Conservation (phyloP, 1,140 invertebrate genomes). For the Caenorhabditis remanei region DNA sequence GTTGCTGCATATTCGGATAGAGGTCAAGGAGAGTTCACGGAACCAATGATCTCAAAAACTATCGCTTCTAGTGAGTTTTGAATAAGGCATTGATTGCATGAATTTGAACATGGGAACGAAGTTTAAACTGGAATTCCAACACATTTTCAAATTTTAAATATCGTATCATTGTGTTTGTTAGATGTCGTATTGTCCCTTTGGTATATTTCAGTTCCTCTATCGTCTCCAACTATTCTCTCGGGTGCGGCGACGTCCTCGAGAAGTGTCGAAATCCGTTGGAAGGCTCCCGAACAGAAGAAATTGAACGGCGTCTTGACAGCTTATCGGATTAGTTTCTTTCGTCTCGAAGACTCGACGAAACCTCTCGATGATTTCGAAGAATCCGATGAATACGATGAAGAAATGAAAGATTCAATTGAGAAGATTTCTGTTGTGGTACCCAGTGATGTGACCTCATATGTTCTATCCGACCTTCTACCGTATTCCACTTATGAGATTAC, state of each 20-base stretch:
- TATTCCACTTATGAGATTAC: conserved; percentile 66
- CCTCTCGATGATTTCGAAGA: neutral
- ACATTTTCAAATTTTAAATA: too few species aligned
- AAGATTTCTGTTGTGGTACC: conserved; percentile 32
- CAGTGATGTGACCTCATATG: conserved; percentile 32
- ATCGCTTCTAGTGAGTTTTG: conserved; percentile 62
- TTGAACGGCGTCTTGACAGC: conserved; percentile 47
- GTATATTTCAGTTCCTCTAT: conserved; percentile 34
- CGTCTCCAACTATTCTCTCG: neutral
- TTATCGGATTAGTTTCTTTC: conserved; percentile 48
- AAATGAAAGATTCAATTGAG: neutral
- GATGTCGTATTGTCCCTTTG: conserved; percentile 6
- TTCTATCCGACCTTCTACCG: conserved; percentile 59
- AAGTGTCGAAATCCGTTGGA: conserved; percentile 48
- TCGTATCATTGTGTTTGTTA: neutral
- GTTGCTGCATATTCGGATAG: conserved; percentile 68
- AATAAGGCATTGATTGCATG: too few species aligned
- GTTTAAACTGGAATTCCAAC: too few species aligned
- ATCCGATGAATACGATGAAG: conserved; percentile 42
- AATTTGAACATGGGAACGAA: too few species aligned
- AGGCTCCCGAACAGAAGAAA: conserved; percentile 39
- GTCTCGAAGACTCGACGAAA: conserved; percentile 27
- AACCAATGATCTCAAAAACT: conserved; percentile 58
- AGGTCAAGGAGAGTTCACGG: conserved; percentile 68
- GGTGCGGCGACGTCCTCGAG: conserved; percentile 20